These are phyloP conservation scores for Elmis aenea DNA, from an alignment of 2,888 invertebrate species.

Conservation along the genomic window DNA sequence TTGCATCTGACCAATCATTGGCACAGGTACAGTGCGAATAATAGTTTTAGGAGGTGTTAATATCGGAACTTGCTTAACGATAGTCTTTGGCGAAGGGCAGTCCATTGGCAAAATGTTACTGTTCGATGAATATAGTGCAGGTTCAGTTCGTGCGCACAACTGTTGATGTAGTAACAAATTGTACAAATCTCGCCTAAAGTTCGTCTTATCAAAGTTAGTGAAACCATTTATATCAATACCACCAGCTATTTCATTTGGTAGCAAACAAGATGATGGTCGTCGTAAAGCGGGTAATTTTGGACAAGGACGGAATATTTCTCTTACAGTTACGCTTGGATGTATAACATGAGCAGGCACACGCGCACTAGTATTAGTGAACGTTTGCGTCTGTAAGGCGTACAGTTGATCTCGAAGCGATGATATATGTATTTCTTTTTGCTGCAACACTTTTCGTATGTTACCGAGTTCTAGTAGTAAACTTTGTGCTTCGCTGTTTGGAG, in stretches of 20 bases:
- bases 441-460: too few species aligned
- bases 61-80: slow-evolving; percentile 11
- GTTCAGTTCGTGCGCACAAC: background rate
- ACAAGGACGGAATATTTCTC: slow-evolving; percentile 7
- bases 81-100: slow-evolving; percentile 3
- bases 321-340: slow-evolving; percentile 8
- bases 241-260: slow-evolving; percentile 1
- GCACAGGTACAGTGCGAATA: slow-evolving; percentile 10
- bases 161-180: slow-evolving; percentile 7
- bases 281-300: slow-evolving; percentile 3
- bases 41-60: slow-evolving; percentile 9
- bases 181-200: slow-evolving; percentile 6
- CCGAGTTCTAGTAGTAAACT: too few species aligned
- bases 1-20: slow-evolving; percentile 1
- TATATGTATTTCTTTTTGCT: too few species aligned
- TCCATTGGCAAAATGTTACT: too few species aligned
- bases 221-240: slow-evolving; percentile 1
- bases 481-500: too few species aligned
- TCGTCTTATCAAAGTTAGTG: slow-evolving; percentile 1
- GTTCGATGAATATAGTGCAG: too few species aligned
- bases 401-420: too few species aligned
- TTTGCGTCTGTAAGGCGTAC: too few species aligned
- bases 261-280: slow-evolving; percentile 1
- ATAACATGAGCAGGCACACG: too few species aligned
- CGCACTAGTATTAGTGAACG: too few species aligned